phyloP scores from a whole-genome alignment of 2,888 invertebrate genomes.

The Stictocephala bisonia region DNA sequence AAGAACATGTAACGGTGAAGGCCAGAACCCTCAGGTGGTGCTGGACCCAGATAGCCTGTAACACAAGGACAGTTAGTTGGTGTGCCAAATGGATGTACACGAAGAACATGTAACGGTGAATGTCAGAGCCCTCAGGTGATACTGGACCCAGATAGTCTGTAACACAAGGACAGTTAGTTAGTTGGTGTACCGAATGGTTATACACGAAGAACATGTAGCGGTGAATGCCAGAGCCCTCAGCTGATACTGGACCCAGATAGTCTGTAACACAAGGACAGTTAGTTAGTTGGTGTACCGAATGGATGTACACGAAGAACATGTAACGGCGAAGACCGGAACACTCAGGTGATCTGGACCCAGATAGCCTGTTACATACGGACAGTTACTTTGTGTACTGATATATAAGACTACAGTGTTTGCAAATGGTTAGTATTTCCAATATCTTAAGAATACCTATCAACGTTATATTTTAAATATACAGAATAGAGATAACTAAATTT shows the following conservation, averaged over 20 bases:
- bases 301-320: constrained; percentile 64
- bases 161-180: neutral
- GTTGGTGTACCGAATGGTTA: constrained; percentile 18
- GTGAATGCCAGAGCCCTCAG: constrained; percentile 66
- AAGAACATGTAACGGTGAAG: constrained; percentile 67
- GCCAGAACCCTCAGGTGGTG: constrained; percentile 67
- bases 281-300: too few relatives aligned
- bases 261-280: constrained; percentile 63
- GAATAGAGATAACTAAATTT: too few relatives aligned
- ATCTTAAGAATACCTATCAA: too few relatives aligned
- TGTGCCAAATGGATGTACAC: constrained; percentile 61
- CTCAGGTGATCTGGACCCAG: constrained; percentile 67
- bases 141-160: constrained; percentile 66
- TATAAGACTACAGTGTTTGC: too few relatives aligned
- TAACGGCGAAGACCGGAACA: constrained; percentile 67
- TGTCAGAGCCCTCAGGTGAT: constrained; percentile 67
- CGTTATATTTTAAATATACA: too few relatives aligned
- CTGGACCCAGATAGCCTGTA: constrained; percentile 67
- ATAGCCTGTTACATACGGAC: constrained; percentile 64
- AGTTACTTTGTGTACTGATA: too few relatives aligned
- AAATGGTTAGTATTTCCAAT: too few relatives aligned
- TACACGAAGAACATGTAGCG: constrained; percentile 66
- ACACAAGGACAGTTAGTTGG: too few relatives aligned
- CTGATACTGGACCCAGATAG: constrained; percentile 68
- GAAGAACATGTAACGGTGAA: constrained; percentile 66